Percentiles rank a stretch among this genome's conserved stretches.
Conservation (phyloP, 2,113 vertebrate species). For the Mionectes macconnelli region DNA sequence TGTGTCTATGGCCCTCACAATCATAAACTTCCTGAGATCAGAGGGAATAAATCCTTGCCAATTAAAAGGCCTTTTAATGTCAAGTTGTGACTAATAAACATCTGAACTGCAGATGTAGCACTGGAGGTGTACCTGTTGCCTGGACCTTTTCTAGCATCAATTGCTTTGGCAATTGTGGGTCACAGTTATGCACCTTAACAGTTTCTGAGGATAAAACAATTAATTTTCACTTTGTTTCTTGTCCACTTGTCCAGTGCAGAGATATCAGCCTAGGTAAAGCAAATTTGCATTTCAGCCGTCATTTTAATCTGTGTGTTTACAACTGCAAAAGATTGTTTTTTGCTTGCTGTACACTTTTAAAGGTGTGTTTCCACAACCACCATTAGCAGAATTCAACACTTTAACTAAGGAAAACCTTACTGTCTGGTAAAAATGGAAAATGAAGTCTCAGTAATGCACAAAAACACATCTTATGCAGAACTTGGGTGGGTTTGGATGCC, state of each 20-base stretch:
- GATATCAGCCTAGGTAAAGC: not conserved
- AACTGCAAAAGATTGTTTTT: not conserved
- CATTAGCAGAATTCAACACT: not conserved
- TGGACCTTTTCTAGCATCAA: not conserved
- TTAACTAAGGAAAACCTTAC: not conserved
- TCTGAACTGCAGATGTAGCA: constrained; percentile 53
- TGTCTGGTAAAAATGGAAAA: not conserved
- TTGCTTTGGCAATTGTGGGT: not conserved
- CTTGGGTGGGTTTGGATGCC: not conserved
- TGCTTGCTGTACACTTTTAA: not conserved
- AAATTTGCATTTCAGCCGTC: not conserved
- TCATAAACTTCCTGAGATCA: constrained; percentile 41
- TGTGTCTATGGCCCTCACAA: not conserved
- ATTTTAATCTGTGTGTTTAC: not conserved
- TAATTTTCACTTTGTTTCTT: not conserved
- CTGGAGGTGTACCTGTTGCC: constrained; percentile 17
- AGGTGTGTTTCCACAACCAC: not conserved
- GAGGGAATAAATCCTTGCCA: constrained; percentile 1
- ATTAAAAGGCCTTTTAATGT: constrained; percentile 32
- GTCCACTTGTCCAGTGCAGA: not conserved
- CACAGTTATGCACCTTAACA: not conserved
- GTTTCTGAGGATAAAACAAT: not conserved
- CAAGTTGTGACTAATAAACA: constrained; percentile 41
- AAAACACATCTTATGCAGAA: not conserved
- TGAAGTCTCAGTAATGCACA: not conserved